phyloP scores from a whole-genome alignment of 1,140 invertebrate species.

The Harpegnathos saltator region DNA sequence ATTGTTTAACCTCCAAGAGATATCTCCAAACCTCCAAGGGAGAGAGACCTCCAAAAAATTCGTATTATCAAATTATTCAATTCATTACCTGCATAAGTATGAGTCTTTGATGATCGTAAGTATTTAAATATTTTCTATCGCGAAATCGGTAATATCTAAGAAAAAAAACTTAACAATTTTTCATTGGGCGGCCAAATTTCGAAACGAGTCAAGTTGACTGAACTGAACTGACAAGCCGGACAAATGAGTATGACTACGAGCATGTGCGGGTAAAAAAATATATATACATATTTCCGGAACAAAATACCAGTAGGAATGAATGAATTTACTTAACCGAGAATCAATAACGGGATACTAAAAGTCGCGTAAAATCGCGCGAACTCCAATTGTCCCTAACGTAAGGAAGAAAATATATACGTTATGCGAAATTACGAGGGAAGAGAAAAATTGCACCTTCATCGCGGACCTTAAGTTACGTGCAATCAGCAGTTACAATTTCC shows the following conservation, averaged over 20 bases:
- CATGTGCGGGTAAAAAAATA: conserved; percentile 7
- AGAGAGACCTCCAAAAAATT: conserved; percentile 7
- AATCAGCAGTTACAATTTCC: conserved; percentile 43
- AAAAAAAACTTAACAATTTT: conserved; percentile 13
- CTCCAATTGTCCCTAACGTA: conserved; percentile 9
- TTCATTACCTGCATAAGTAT: not conserved
- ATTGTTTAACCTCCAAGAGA: not conserved
- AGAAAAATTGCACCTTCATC: not conserved
- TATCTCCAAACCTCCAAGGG: not conserved
- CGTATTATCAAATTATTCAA: conserved; percentile 7
- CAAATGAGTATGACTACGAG: conserved; percentile 20
- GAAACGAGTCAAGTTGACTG: conserved; percentile 4
- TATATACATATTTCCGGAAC: not conserved
- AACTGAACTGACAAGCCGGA: conserved; percentile 42
- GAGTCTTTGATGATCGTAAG: not conserved
- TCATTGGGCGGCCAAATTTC: conserved; percentile 19
- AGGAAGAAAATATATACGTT: not conserved
- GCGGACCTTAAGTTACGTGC: conserved; percentile 24
- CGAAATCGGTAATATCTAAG: not conserved
- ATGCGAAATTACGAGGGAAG: not conserved
- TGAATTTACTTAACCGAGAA: not conserved
- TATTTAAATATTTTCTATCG: not conserved
- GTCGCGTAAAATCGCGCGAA: not conserved
- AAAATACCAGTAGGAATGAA: conserved; percentile 6
- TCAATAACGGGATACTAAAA: not conserved